Evolutionary conservation across 2,113 vertebrate species (phyloP).

Genomic region (Bothrops jararaca): DNA sequence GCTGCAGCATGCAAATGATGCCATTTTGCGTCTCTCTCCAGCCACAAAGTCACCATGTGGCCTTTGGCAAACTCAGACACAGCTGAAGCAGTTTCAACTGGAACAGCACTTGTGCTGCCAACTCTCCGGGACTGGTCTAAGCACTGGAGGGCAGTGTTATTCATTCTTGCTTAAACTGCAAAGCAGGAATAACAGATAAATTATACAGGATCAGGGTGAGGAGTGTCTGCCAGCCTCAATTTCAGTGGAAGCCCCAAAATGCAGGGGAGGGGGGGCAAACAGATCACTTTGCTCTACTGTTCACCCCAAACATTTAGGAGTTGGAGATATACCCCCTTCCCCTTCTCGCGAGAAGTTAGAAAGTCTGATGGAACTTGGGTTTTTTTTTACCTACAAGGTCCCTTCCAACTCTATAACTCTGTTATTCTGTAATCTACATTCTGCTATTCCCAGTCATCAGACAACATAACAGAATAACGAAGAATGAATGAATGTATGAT

Average conservation of each 20-base stretch:
- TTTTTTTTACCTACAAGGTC: neutral
- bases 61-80: neutral
- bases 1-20: neutral
- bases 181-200: neutral
- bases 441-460: neutral
- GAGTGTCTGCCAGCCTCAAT: neutral
- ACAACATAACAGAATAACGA: neutral
- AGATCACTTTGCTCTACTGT: neutral
- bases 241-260: neutral
- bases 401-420: neutral
- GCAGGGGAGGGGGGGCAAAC: neutral
- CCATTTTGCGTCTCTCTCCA: neutral
- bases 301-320: neutral
- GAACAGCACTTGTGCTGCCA: neutral
- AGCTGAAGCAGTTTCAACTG: neutral
- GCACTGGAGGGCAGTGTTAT: neutral
- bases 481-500: neutral
- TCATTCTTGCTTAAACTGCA: neutral
- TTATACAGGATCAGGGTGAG: neutral
- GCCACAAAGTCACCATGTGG: neutral
- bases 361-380: too few species aligned
- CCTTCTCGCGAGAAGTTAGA: neutral
- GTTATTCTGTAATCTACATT: neutral
- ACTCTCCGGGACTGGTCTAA: neutral
- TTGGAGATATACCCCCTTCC: neutral